phyloP scores from a whole-genome alignment of 2,113 vertebrate species.

The Scophthalmus maximus region DNA sequence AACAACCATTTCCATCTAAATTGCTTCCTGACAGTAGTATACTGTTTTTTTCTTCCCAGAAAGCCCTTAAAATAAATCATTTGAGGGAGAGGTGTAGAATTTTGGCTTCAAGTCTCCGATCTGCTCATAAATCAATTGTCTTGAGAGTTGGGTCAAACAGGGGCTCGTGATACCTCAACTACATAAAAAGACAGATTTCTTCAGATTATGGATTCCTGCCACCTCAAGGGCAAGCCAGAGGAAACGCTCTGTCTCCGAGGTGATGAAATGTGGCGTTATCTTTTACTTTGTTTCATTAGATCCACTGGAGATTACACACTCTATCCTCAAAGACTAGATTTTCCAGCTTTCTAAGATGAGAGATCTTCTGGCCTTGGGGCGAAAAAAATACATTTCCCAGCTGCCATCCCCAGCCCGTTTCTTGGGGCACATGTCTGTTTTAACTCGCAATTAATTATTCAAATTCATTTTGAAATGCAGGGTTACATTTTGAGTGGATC shows the following conservation, averaged over 20 bases:
- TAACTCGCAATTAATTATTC: conserved; percentile 84
- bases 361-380: conserved; percentile 77
- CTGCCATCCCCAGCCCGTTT: conserved; percentile 55
- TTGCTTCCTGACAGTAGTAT: conserved; percentile 21
- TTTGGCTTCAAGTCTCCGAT: conserved; percentile 52
- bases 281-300: conserved; percentile 86
- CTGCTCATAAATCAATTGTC: conserved; percentile 74
- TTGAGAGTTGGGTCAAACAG: conserved; percentile 72
- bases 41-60: conserved; percentile 18
- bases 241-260: conserved; percentile 70
- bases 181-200: conserved; percentile 79
- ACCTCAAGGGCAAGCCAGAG: conserved; percentile 79
- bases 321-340: conserved; percentile 75
- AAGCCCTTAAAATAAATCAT: conserved; percentile 48
- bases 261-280: conserved; percentile 83
- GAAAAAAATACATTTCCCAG: conserved; percentile 72
- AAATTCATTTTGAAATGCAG: conserved; percentile 81
- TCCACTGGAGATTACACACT: conserved; percentile 81
- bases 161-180: conserved; percentile 72
- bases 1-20: conserved; percentile 13
- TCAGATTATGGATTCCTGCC: conserved; percentile 79
- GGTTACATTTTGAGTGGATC: conserved; percentile 81
- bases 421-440: conserved; percentile 73
- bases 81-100: conserved; percentile 46
- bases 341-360: conserved; percentile 76